These are phyloP conservation scores for Stomatorhinus walkeri DNA, from an alignment of 2,797 vertebrate genomes.

Conservation along the genomic window DNA sequence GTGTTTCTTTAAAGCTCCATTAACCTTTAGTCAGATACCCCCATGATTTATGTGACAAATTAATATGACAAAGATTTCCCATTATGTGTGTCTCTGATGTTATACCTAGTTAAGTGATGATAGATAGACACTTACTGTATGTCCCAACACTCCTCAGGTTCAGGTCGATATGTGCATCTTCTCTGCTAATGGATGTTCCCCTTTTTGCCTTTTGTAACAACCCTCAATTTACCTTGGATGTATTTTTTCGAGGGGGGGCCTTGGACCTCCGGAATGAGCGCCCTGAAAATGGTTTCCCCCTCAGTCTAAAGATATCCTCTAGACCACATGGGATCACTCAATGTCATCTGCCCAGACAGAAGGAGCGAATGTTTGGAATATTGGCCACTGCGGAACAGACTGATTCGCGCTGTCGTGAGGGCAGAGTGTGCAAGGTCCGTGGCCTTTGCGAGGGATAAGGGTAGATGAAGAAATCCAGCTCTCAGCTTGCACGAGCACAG, in stretches of 20 bases:
- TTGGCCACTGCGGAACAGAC: not conserved
- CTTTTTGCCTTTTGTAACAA: slow-evolving; percentile 18
- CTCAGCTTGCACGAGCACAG: slow-evolving; percentile 34
- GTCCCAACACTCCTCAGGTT: slow-evolving; percentile 64
- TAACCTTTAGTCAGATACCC: not conserved
- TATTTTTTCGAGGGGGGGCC: slow-evolving; percentile 30
- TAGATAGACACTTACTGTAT: slow-evolving; percentile 58
- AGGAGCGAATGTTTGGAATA: not conserved
- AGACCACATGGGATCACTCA: not conserved
- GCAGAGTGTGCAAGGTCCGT: slow-evolving; percentile 20
- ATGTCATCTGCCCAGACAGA: not conserved
- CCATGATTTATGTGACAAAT: not conserved
- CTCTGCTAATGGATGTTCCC: slow-evolving; percentile 27
- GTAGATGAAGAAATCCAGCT: slow-evolving; percentile 2
- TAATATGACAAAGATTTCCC: slow-evolving; percentile 4
- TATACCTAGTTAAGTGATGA: slow-evolving; percentile 27
- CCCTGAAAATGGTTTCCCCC: not conserved
- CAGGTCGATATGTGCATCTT: slow-evolving; percentile 29
- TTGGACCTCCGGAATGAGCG: slow-evolving; percentile 35
- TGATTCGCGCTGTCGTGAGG: slow-evolving; percentile 4
- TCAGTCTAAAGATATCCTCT: not conserved
- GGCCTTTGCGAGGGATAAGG: slow-evolving; percentile 21
- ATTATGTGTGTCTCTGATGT: slow-evolving; percentile 31
- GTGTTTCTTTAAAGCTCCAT: not conserved
- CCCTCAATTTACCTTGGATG: slow-evolving; percentile 28